Conservation (phyloP, 2,797 vertebrate species). For the Phoxinus dragarum region DNA sequence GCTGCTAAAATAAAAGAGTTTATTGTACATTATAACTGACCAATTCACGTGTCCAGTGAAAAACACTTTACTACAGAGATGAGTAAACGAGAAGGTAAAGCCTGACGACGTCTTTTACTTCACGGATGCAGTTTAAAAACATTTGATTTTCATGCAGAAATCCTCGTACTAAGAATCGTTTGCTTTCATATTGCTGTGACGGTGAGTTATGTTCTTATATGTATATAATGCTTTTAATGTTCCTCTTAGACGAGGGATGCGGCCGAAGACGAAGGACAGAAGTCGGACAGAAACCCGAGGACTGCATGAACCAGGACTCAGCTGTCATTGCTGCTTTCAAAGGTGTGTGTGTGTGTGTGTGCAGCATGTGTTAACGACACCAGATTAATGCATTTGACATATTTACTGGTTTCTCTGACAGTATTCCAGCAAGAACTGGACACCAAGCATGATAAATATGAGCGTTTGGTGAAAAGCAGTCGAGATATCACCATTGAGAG, state of each 20-base stretch:
- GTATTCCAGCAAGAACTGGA: constrained; percentile 96
- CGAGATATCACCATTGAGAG: constrained; percentile 97
- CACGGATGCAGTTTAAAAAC: background rate
- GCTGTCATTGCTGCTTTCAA: constrained; percentile 85
- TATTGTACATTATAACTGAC: background rate
- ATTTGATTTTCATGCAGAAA: background rate
- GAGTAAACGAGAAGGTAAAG: constrained; percentile 26
- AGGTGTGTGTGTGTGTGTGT: constrained; percentile 68
- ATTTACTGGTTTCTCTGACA: constrained; percentile 61
- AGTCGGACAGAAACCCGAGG: constrained; percentile 73
- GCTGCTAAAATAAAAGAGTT: background rate
- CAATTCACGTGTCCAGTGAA: background rate
- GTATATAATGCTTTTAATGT: background rate
- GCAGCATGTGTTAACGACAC: background rate
- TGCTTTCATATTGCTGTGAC: no score
- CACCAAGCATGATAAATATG: constrained; percentile 92
- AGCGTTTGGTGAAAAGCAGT: constrained; percentile 94
- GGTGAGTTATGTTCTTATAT: background rate
- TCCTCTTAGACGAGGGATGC: constrained; percentile 76
- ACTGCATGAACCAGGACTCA: constrained; percentile 70
- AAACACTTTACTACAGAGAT: background rate
- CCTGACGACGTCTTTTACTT: background rate
- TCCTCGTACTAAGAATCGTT: background rate
- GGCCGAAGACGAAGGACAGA: constrained; percentile 83
- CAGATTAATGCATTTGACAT: background rate